These are phyloP conservation scores for Chrosomus eos DNA, from an alignment of 2,797 vertebrate species.

Conservation along the genomic window DNA sequence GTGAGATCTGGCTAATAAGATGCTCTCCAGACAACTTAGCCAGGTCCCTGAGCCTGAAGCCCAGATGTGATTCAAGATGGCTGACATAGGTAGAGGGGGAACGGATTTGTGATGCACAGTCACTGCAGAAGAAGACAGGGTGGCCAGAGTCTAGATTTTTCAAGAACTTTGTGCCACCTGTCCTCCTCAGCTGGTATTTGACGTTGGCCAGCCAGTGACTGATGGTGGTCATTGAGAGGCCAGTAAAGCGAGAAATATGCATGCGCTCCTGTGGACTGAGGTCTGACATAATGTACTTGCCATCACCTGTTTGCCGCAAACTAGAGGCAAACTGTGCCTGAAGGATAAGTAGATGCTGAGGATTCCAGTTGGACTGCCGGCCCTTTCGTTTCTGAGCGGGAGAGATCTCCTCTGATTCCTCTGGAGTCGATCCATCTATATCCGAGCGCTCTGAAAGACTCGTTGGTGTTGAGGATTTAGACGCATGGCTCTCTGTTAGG, in stretches of 20 bases:
- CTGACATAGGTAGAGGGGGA: conserved; percentile 97
- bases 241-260: conserved; percentile 98
- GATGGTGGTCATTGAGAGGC: conserved; percentile 99
- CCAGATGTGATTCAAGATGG: conserved; percentile 97
- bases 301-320: conserved; percentile 93
- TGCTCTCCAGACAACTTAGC: conserved; percentile 95
- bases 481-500: conserved; percentile 95
- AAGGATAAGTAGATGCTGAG: conserved; percentile 96
- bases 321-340: conserved; percentile 99
- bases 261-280: conserved; percentile 98
- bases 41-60: conserved; percentile 96
- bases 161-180: conserved; percentile 98
- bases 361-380: conserved; percentile 99
- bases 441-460: conserved; percentile 97
- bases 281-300: conserved; percentile 98
- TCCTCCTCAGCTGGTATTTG: conserved; percentile 98
- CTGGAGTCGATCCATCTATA: conserved; percentile 90
- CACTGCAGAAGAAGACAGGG: conserved; percentile 98
- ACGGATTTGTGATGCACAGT: conserved; percentile 98
- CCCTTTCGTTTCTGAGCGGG: conserved; percentile 98
- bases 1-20: conserved; percentile 91
- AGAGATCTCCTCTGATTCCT: conserved; percentile 93
- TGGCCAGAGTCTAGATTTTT: conserved; percentile 99
- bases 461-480: conserved; percentile 97
- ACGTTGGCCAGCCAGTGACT: conserved; percentile 99